Conservation (phyloP, 2,888 invertebrate species). For the Xylophagus ater region DNA sequence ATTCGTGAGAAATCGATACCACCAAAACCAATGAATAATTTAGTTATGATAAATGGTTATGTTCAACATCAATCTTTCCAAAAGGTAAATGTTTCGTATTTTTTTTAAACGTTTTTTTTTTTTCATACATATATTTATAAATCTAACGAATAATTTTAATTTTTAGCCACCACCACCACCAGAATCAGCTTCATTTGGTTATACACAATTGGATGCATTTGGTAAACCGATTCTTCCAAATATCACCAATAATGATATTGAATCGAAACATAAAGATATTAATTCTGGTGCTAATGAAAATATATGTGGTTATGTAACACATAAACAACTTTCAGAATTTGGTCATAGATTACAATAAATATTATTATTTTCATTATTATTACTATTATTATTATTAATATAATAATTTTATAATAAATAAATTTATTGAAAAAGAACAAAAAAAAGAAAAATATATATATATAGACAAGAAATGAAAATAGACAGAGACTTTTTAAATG, state of each 20-base stretch:
- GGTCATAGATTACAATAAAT: constrained; percentile 20
- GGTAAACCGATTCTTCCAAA: constrained; percentile 19
- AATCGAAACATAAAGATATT: constrained; percentile 13
- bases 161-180: constrained; percentile 5
- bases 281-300: constrained; percentile 14
- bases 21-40: constrained; percentile 13
- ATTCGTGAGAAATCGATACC: constrained; percentile 3
- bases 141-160: not conserved
- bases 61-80: constrained; percentile 23
- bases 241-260: constrained; percentile 8
- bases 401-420: too few relatives aligned
- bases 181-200: constrained; percentile 18
- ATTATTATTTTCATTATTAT: too few relatives aligned
- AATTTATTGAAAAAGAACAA: too few relatives aligned
- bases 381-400: too few relatives aligned
- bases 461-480: too few relatives aligned
- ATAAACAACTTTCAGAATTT: constrained; percentile 29
- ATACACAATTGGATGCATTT: constrained; percentile 23
- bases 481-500: too few relatives aligned
- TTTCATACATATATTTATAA: not conserved
- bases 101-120: not conserved
- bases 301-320: constrained; percentile 30
- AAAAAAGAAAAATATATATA: too few relatives aligned
- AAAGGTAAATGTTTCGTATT: constrained; percentile 17
- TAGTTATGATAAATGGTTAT: constrained; percentile 21